These are phyloP conservation scores for Diorhabda sublineata DNA, from an alignment of 1,140 invertebrate species.

Conservation along the genomic window DNA sequence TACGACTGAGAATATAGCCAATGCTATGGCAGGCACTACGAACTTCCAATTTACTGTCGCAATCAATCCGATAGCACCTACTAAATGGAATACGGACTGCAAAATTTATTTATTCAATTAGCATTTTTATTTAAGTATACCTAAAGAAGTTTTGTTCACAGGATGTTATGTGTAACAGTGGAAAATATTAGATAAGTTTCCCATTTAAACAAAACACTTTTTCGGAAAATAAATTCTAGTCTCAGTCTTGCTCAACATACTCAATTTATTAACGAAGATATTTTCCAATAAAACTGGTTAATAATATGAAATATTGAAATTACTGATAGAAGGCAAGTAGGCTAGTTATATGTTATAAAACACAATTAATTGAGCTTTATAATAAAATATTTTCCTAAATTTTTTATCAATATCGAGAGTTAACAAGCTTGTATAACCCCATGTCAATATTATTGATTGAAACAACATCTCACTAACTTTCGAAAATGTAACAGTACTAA, in stretches of 20 bases:
- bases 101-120: slow-evolving; percentile 28
- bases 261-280: neutral
- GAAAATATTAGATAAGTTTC: neutral
- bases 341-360: too few relatives aligned
- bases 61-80: slow-evolving; percentile 25
- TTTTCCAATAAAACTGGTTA: neutral
- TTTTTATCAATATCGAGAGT: neutral
- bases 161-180: neutral
- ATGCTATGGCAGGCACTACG: slow-evolving; percentile 48
- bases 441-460: too few relatives aligned
- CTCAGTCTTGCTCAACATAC: neutral
- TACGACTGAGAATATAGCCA: slow-evolving; percentile 52
- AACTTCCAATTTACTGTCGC: slow-evolving; percentile 27
- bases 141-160: neutral
- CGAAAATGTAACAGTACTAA: too few relatives aligned
- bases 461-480: too few relatives aligned
- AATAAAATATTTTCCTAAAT: neutral
- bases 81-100: slow-evolving; percentile 3
- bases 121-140: slow-evolving; percentile 24
- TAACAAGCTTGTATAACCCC: too few relatives aligned
- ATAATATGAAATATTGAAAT: too few relatives aligned
- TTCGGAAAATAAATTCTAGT: too few relatives aligned
- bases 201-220: neutral
- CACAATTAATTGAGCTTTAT: neutral
- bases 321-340: too few relatives aligned